These are phyloP conservation scores for Paracentrotus lividus DNA, from an alignment of 53 echinoderm and acorn worm genomes.

Conservation along the genomic window DNA sequence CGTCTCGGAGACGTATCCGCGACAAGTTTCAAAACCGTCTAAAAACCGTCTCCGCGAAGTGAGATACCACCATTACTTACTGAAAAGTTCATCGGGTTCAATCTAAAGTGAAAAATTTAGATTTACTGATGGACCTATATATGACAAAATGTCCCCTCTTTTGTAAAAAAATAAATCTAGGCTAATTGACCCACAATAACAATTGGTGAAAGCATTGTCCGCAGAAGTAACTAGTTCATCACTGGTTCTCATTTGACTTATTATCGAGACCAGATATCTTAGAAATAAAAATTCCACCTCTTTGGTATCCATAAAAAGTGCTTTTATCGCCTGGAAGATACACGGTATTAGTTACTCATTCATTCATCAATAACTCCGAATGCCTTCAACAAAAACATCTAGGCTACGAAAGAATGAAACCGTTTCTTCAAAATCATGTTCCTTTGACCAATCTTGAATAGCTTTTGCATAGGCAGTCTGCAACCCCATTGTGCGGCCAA, in stretches of 20 bases:
- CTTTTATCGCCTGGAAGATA: not conserved
- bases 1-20: too few relatives aligned
- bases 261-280: not conserved
- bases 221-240: not conserved
- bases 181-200: not conserved
- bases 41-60: too few relatives aligned
- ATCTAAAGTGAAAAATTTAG: not conserved
- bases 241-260: not conserved
- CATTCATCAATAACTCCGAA: not conserved
- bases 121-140: not conserved
- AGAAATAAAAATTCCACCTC: not conserved
- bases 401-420: constrained; percentile 24
- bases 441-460: not conserved
- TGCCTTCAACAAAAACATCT: not conserved
- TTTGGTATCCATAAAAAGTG: not conserved
- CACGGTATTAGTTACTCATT: not conserved
- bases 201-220: not conserved
- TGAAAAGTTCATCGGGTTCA: not conserved
- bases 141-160: not conserved
- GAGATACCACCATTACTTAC: too few relatives aligned
- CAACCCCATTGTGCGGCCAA: not conserved
- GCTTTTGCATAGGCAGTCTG: not conserved
- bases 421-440: constrained; percentile 26
- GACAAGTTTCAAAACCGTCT: too few relatives aligned
- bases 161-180: not conserved